Evolutionary conservation across 2,113 vertebrate genomes (phyloP).

Genomic region (Poeciliopsis turrubarensis): DNA sequence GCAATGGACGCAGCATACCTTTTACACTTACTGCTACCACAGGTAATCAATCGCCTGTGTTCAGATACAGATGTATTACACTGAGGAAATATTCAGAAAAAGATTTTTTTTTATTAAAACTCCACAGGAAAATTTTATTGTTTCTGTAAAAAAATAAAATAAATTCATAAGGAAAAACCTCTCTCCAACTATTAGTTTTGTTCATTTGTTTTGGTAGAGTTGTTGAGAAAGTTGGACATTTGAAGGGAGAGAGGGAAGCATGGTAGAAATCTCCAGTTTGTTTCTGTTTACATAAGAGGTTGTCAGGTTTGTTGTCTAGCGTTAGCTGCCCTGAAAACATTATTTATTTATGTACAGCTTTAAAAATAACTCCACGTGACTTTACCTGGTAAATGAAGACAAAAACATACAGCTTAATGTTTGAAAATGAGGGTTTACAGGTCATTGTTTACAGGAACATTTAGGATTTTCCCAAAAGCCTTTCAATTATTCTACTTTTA

Average conservation of each 20-base stretch:
- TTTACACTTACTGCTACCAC: constrained; percentile 89
- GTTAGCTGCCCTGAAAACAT: neutral
- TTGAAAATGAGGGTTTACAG: neutral
- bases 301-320: neutral
- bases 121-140: neutral
- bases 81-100: neutral
- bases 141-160: neutral
- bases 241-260: no score
- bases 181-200: neutral
- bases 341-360: neutral
- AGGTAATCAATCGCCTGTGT: constrained; percentile 74
- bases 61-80: neutral
- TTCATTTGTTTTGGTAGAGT: neutral
- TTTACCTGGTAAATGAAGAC: neutral
- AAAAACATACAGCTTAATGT: neutral
- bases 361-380: neutral
- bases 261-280: neutral
- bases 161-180: neutral
- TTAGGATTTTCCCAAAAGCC: neutral
- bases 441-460: neutral
- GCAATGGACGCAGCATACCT: constrained; percentile 90
- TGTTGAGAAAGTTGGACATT: neutral
- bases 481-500: neutral
- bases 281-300: neutral
- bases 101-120: neutral